Base-by-base conservation (phyloP, 2,888 invertebrate genomes). In the Drosophila kambysellisi region DNA sequence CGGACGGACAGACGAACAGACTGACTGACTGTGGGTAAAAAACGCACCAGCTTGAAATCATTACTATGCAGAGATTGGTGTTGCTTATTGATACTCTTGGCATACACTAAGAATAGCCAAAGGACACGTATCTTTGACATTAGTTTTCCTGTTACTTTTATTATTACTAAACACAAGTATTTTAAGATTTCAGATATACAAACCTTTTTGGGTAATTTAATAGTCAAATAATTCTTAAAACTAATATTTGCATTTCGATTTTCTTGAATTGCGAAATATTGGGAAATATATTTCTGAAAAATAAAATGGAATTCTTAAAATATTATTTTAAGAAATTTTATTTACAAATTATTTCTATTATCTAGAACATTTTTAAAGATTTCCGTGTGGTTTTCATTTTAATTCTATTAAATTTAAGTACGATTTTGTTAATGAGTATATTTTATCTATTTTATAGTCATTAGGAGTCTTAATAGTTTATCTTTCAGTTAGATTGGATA, bases 11-110 rank as follows among this genome's bases (percentile, higher is more conserved):
- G 39, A 33, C n/a, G n/a, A 48, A 43, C 30, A 30, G 39, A 56
- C 46, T 1, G 6, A 12, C 32, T 30, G 7, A 20, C 15, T 41
- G 57, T 20, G 39, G 9, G 25, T 33, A 32, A 39, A 39, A 43
- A 39, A 32, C 35, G 35, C 72, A 53, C 37, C 62, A 48, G 25
- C 20, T 54, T 51, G 62, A 51, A 63, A 39, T 51, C 51, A 74
- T 64, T 79, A 58, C 61, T 53, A 48, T 52, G 25, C 12, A n/a
- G 51, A 29, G 6, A 25, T 37, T 43, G 25, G n/a, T 29, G 32
- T 66, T 53, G 12, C 43, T 15, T 39, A 9, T 20, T 37, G n/a
- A 52, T 46, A 50, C n/a, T 11, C 11, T n/a, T 29, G 2, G 20
- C 4, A 46, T 15, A 2, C 7, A 8, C 46, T 46, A 41, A 11